Evolutionary conservation across 1,140 invertebrate species (phyloP), one percentile per base, ranked within the genome.

Genomic region (Drosophila mauritiana): DNA sequence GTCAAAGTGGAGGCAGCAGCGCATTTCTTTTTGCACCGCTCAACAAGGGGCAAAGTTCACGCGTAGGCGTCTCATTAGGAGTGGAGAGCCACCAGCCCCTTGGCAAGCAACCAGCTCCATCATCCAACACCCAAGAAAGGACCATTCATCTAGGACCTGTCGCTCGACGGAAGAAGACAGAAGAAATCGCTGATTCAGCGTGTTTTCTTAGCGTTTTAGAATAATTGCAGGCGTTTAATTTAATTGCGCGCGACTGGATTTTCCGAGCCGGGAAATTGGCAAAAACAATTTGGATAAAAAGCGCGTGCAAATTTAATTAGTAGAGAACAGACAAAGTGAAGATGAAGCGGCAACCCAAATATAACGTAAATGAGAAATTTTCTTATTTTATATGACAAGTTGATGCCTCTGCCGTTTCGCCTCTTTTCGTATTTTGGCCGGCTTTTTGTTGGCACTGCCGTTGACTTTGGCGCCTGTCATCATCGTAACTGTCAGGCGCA

Each of bases 211-310:
- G 79, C 76, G 65, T 72, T 81, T 90, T 86, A 65, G 72, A 90
- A 90, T 90, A 83, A 90, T 90, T 90, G 79, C 86, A 77, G 73
- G 73, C 88, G 74, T 80, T 90, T 90, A 90, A 90, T 90, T 90
- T 90, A 86, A 90, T 89, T 89, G 84, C 73, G 80, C 76, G 73
- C 62, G 73, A 61, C 68, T 58, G 68, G 84, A 86, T 88, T 86
- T 86, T 55, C 49, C 56, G 17, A 13, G 20, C 49, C 2, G 12
- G 20, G 54, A 78, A 82, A 56, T 74, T 74, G 69, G 72, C 43
- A 62, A 79, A 83, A 73, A 76, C 55, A 74, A 81, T 82, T 81
- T 82, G 51, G 64, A 64, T 63, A 65, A 89, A 78, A 84, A 80
- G 79, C 63, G 80, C 80, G 64, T 83, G 73, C 55, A 88, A 88